These are phyloP conservation scores for Thereva unica DNA, from an alignment of 2,888 invertebrate genomes.

Conservation along the genomic window DNA sequence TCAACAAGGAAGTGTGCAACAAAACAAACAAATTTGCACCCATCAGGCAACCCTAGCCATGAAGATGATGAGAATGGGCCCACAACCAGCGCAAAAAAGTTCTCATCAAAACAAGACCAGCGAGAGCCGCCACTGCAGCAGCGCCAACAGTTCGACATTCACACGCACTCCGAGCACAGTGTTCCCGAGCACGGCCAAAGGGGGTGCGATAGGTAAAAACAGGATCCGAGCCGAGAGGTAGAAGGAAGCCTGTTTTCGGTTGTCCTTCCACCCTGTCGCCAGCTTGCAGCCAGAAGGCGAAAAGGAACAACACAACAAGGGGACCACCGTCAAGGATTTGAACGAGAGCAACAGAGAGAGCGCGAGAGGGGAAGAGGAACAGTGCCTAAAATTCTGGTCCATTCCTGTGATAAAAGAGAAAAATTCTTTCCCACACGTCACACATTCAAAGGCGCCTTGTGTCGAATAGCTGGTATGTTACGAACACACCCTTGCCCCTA, in stretches of 20 bases:
- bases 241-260: background rate
- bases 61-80: background rate
- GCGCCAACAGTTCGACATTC: background rate
- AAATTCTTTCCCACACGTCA: conserved; percentile 24
- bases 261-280: conserved; percentile 16
- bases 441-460: conserved; percentile 18
- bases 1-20: conserved; percentile 32
- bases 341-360: background rate
- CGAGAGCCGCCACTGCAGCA: background rate
- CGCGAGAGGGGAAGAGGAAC: conserved; percentile 5
- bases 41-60: conserved; percentile 28
- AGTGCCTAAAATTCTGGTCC: conserved; percentile 15
- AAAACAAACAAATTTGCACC: conserved; percentile 26
- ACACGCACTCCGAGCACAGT: conserved; percentile 8
- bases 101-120: conserved; percentile 16
- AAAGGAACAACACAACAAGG: background rate
- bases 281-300: background rate
- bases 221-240: background rate
- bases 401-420: conserved; percentile 19
- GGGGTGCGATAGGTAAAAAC: background rate
- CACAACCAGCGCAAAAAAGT: conserved; percentile 7
- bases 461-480: conserved; percentile 12
- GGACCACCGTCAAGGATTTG: background rate
- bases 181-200: background rate
- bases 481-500: conserved; percentile 1